Evolutionary conservation across 1,140 invertebrate species (phyloP), one percentile per base, ranked within the genome.

Genomic region (Drosophila ironensis): DNA sequence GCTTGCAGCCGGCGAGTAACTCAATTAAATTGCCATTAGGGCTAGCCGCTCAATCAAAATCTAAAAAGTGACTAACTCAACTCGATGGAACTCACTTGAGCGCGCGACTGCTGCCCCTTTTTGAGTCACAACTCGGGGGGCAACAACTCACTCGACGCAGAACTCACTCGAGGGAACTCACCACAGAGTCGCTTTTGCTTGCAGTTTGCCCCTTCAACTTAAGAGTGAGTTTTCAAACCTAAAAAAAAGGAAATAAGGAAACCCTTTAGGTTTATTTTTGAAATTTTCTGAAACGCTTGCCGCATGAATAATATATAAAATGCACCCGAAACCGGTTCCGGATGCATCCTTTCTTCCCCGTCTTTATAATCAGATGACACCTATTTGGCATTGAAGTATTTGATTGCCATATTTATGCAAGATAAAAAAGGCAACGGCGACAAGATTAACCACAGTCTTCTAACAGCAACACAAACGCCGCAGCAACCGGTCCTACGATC

Each of bases 381-480:
- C 78, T 81, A 63, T 64, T 81, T 81, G 68, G 70, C 71, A 75
- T 33, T 67, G 24, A 68, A 84, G 80, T 59, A 86, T 80, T 86
- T 84, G 80, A 84, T 86, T 86, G 80, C 74, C 80, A 84, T 84
- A 80, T 86, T 84, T 84, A 84, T 86, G 74, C 52, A 48, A 80
- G 80, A 86, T 86, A 84, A 84, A 80, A 63, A 80, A 86, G 78
- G 80, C 80, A 86, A 80, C 80, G 70, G 80, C 80, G 80, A 80
- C 80, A 84, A 84, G 80, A 84, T 84, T 84, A 84, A 84, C 80
- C 80, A 86, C 80, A 84, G 77, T 80, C 70, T 67, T 66, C 80
- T 67, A 84, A 84, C 74, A 84, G 70, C 50, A 45, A 37, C 56
- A 61, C 84, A 84, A n/a, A n/a, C n/a, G n/a, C n/a, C 53, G 53